These are phyloP conservation scores for Diorhabda elongata DNA, from an alignment of 1,140 invertebrate species.

Conservation along the genomic window DNA sequence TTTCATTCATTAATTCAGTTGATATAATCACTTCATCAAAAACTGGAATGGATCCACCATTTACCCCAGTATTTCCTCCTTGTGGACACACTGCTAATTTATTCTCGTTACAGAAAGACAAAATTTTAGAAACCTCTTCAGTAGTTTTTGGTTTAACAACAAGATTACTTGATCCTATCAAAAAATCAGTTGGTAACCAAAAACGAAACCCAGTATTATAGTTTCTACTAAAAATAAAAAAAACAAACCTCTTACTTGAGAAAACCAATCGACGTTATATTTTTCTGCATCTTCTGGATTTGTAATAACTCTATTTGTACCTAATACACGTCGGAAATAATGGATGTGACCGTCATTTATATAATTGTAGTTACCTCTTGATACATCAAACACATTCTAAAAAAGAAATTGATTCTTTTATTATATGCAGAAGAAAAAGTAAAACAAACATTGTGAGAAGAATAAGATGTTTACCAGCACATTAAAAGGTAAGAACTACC, in stretches of 20 bases:
- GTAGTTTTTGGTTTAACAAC: slow-evolving; percentile 80
- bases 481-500: too few species aligned
- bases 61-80: slow-evolving; percentile 90
- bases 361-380: slow-evolving; percentile 49
- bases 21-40: slow-evolving; percentile 95
- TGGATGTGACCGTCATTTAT: slow-evolving; percentile 58
- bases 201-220: too few species aligned
- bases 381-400: slow-evolving; percentile 49
- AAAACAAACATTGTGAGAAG: too few species aligned
- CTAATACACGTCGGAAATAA: slow-evolving; percentile 72
- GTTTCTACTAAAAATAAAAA: neutral
- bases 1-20: slow-evolving; percentile 80
- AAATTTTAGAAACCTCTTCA: slow-evolving; percentile 80
- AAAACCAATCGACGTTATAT: slow-evolving; percentile 91
- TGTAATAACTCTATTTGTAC: slow-evolving; percentile 65
- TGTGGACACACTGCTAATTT: slow-evolving; percentile 89
- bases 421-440: too few species aligned
- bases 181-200: too few species aligned
- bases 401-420: slow-evolving; percentile 17
- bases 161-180: slow-evolving; percentile 59
- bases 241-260: slow-evolving; percentile 74
- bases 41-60: slow-evolving; percentile 90
- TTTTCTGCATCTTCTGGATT: slow-evolving; percentile 70
- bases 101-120: slow-evolving; percentile 80
- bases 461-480: too few species aligned